Evolutionary conservation across 2,888 invertebrate genomes (phyloP), one percentile per base, ranked within the genome.

Genomic region (Hyposoter didymator): DNA sequence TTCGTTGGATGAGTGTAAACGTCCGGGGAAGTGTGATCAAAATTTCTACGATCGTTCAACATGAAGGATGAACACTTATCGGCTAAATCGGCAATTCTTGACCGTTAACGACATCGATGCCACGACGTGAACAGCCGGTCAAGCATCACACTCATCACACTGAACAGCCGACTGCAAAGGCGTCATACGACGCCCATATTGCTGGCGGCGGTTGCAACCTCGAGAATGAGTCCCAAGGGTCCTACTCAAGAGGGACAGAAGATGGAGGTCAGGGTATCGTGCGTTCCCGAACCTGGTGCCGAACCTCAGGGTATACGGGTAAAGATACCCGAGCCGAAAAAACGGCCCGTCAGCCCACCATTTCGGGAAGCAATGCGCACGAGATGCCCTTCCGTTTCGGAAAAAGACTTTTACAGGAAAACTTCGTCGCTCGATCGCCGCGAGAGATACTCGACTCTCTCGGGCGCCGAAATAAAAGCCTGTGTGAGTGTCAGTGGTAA

Each of bases 261-360:
- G 87, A 91, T 91, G 89, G 93, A 93, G 88, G 93, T 93, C 73
- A 87, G 92, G 81, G 93, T 93, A 35, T 92, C 91, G n/a, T 93
- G 92, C 87, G 90, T 92, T 5, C 55, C 92, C 0, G 76, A 87
- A 5, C 93, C 93, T 0, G 94, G 93, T 2, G 92, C 90, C 14
- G 91, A 92, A 52, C 93, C 94, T 0, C 93, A 92, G 67, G 92
- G 91, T 17, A 89, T 94, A 52, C 89, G 93, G 5, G 93, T 94
- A 0, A 91, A 89, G 69, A 94, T 94, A 55, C 92, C 93, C 14
- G 93, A 93, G 73, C 93, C 93, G 4, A 92, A 91, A 79, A 93
- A 92, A 81, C 86, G 92, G 17, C 90, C 92, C 5, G 89, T 89
- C 78, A 92, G 92, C 76, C 92, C 92, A 3, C 91, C 91, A 0